Base-by-base conservation (phyloP, 2,113 vertebrate species). In the Prionailurus viverrinus region DNA sequence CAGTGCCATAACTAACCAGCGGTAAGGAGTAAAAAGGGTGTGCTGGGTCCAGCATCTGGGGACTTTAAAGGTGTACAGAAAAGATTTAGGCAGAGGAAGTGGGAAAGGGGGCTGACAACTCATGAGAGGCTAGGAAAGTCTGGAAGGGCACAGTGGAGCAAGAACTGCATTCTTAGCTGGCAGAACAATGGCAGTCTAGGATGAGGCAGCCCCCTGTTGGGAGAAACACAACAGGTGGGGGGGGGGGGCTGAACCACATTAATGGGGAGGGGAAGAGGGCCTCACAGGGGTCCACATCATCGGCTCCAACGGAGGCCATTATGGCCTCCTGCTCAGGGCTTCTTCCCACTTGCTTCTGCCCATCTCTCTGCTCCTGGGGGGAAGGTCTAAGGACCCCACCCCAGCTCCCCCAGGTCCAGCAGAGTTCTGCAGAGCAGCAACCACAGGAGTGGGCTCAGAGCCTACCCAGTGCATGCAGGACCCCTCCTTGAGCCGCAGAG, bases 401-500 rank as follows among this genome's bases (percentile, higher is more conserved):
- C 19, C 21, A 65, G 55, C 39, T 45, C 7, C 61, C 81, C 10
- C 48, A 29, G 63, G 45, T 36, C 51, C 27, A 11, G 25, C 45
- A 58, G 66, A 66, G 76, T 53, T 89, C 73, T 31, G 83, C 86
- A 85, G 41, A 45, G 63, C 29, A 51, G 15, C 85, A 76, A 51
- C 3, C 27, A 18, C 7, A 6, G 53, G 2, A 27, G 3, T 65
- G 71, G 53, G 31, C 63, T 69, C n/a, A 36, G 36, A 39, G 78
- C 98, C 55, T 94, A 99, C 99, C 98, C 92, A 4, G 90, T 96
- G 0, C 89, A 18, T 45, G 97, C 95, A 29, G 96, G 96, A 76
- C 89, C 97, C 97, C 99, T 99, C 95, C 99, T 98, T 45, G 97
- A 97, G 87, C 99, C 98, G 81, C 98, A 97, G 91, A 99, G 84